A percentile compares a stretch with the other conserved stretches of the same genome.
Conservation (phyloP, 2,888 invertebrate genomes). For the Bombylius major region DNA sequence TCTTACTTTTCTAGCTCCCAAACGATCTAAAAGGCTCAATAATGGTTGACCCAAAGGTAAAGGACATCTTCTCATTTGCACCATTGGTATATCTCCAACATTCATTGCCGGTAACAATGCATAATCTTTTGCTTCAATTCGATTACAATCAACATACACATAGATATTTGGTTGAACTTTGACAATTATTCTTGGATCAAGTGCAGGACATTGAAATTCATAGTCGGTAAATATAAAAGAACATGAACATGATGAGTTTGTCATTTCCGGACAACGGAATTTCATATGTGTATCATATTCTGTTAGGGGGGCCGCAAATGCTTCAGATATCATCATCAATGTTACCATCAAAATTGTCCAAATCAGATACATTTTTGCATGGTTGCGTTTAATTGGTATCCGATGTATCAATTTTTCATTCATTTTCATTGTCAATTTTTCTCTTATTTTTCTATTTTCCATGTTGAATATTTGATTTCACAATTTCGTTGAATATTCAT, state of each 20-base stretch:
- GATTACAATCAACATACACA: slow-evolving; percentile 31
- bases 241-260: slow-evolving; percentile 25
- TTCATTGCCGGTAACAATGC: slow-evolving; percentile 26
- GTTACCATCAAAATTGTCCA: background rate
- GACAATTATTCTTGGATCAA: slow-evolving; percentile 27
- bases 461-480: too few relatives aligned
- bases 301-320: background rate
- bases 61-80: slow-evolving; percentile 32
- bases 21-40: slow-evolving; percentile 26
- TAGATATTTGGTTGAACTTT: slow-evolving; percentile 24
- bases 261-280: slow-evolving; percentile 10
- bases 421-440: too few relatives aligned
- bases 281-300: background rate
- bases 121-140: slow-evolving; percentile 26
- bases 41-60: slow-evolving; percentile 37
- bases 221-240: slow-evolving; percentile 26
- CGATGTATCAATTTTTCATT: background rate
- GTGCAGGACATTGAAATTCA: slow-evolving; percentile 30
- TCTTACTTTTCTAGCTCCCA: slow-evolving; percentile 28
- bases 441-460: too few relatives aligned
- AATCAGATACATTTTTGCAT: background rate
- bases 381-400: background rate
- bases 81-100: slow-evolving; percentile 25
- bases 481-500: too few relatives aligned
- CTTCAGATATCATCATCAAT: background rate